Evolutionary conservation across 1,140 invertebrate species (phyloP), one percentile per base, ranked within the genome.

Genomic region (Meloidogyne floridensis): DNA sequence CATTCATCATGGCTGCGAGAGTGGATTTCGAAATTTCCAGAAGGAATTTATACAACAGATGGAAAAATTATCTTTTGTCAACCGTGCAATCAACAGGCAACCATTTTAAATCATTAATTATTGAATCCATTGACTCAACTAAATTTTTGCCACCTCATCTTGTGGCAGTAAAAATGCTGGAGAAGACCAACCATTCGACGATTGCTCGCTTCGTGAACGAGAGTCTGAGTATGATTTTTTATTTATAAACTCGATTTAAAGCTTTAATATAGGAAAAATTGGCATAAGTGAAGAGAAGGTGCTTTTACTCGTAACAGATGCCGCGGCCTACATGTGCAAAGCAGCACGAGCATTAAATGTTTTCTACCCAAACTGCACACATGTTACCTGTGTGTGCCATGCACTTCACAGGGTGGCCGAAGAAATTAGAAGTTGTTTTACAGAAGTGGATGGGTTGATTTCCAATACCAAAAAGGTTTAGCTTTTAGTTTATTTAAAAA

Each of bases 381-480:
- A 75, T n/a, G 74, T 75, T 54, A 75, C 74, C 9, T 75, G 74
- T 15, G 7, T 75, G 47, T 54, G 10, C 7, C 74, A 75, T 32
- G 74, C 18, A 8, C 74, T 75, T 7, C 74, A 75, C n/a, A 8
- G 74, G 10, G 74, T 75, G 13, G 47, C 43, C 74, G 74, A 75
- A 75, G 74, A 75, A 75, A n/a, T 75, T 18, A 43, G 74, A 6
- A 7, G 13, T 13, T 53, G 9, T 53, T 75, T 75, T 75, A 15
- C 74, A 7, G 74, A 75, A 53, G 74, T 75, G 7, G 74, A 75
- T 42, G 7, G 11, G n/a, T 15, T 75, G 9, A 75, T 75, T 75
- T 72, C 74, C 7, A 75, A 32, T 15, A 47, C 74, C 47, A 75
- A 75, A 75, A 75, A 75, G 43, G 74, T 70, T 70, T 70, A 15